Evolutionary conservation across 2,113 vertebrate species (phyloP).

Genomic region (Bothrops jararaca): DNA sequence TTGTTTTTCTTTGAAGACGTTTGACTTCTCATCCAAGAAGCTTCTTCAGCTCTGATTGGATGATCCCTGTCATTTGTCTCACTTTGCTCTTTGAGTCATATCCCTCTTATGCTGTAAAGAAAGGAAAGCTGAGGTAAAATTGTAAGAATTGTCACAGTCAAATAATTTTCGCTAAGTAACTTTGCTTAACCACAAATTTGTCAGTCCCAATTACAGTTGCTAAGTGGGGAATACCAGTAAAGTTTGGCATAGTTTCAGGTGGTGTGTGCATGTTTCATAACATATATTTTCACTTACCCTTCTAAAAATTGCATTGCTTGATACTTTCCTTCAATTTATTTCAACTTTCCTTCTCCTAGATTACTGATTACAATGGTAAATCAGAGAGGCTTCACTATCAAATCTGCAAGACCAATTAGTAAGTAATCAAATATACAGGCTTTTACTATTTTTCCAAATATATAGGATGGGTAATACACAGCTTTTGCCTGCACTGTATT

Average conservation of each 20-base stretch:
- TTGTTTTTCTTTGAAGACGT: too few species aligned
- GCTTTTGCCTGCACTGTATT: constrained; percentile 29
- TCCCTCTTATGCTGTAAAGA: background rate
- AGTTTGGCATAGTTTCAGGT: background rate
- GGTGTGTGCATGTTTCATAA: background rate
- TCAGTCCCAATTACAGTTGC: background rate
- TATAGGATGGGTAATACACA: constrained; percentile 25
- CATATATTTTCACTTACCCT: too few species aligned
- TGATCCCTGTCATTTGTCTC: background rate
- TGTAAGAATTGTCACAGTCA: background rate
- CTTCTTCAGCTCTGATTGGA: too few species aligned
- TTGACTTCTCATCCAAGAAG: too few species aligned
- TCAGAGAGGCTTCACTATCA: background rate
- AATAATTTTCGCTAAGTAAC: background rate
- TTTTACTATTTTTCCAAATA: constrained; percentile 28
- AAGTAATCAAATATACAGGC: background rate
- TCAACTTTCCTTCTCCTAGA: background rate
- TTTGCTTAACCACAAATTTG: background rate
- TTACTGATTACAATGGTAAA: background rate
- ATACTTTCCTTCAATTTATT: background rate
- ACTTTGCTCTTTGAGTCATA: background rate
- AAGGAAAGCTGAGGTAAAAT: background rate
- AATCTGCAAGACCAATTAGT: background rate
- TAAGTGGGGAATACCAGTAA: background rate
- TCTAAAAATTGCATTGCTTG: background rate